Percentiles rank a stretch among this genome's conserved stretches.
Conservation (phyloP, 2,888 invertebrate species). For the Synergus umbraculus region DNA sequence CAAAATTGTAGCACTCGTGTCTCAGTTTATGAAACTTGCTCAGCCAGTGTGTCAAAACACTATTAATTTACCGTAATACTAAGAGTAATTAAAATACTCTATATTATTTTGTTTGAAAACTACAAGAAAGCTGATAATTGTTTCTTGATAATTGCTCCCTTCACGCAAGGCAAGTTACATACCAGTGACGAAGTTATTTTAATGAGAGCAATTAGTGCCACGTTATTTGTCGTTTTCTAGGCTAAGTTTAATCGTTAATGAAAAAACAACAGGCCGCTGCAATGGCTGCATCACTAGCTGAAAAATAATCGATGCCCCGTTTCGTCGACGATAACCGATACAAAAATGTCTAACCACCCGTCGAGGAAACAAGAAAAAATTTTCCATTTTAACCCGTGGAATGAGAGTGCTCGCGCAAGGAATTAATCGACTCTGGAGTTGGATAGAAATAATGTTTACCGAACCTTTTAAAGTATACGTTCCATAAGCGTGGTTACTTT, state of each 20-base stretch:
- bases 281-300: slow-evolving; percentile 4
- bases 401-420: background rate
- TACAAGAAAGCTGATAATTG: slow-evolving; percentile 2
- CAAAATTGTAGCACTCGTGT: background rate
- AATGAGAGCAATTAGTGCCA: slow-evolving; percentile 6
- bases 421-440: slow-evolving; percentile 22
- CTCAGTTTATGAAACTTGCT: background rate
- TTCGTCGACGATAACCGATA: background rate
- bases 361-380: background rate
- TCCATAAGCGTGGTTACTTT: slow-evolving; percentile 11
- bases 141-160: slow-evolving; percentile 4
- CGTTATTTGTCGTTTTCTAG: slow-evolving; percentile 3
- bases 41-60: background rate
- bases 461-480: background rate
- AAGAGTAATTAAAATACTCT: background rate
- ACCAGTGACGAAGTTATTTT: background rate
- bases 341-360: slow-evolving; percentile 7
- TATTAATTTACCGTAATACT: background rate
- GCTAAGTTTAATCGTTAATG: background rate
- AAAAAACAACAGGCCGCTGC: slow-evolving; percentile 1
- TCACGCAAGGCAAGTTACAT: slow-evolving; percentile 13
- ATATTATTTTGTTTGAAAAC: background rate
- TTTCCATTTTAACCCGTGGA: slow-evolving; percentile 21
- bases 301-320: slow-evolving; percentile 25
- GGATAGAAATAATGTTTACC: slow-evolving; percentile 28